phyloP scores from a whole-genome alignment of 2,113 vertebrate genomes.

The Cavia aperea region DNA sequence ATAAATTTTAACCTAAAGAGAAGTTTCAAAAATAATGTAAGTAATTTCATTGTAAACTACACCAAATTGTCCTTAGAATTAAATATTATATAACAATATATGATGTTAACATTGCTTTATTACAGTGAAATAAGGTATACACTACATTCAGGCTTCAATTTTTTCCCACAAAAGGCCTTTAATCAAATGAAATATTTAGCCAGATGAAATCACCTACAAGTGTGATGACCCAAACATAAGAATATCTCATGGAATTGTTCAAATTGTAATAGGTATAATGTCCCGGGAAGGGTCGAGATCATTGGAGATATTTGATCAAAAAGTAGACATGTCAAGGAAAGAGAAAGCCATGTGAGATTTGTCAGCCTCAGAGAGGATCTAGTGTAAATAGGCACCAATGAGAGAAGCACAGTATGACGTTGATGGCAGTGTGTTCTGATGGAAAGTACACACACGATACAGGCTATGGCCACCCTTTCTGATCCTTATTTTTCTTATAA shows the following conservation, averaged over 20 bases:
- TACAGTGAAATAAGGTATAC: neutral
- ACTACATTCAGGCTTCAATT: neutral
- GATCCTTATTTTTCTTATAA: neutral
- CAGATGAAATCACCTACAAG: neutral
- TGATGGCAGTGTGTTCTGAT: too few species aligned
- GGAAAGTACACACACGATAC: neutral
- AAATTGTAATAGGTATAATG: neutral
- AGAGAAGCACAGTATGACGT: neutral
- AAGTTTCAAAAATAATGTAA: neutral
- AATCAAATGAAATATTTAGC: neutral
- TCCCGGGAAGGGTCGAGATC: neutral
- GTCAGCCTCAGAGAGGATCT: too few species aligned
- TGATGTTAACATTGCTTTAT: neutral
- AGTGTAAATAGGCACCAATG: rapidly evolving
- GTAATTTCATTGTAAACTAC: neutral
- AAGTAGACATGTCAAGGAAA: neutral
- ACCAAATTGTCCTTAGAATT: neutral
- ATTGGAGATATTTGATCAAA: neutral
- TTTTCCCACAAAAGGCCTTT: neutral
- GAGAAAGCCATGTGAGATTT: neutral
- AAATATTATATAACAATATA: neutral
- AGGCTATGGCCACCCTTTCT: neutral
- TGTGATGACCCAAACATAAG: neutral
- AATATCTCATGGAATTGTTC: neutral
- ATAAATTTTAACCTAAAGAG: neutral